phyloP scores from a whole-genome alignment of 2,113 vertebrate species.

The Aphelocoma coerulescens region DNA sequence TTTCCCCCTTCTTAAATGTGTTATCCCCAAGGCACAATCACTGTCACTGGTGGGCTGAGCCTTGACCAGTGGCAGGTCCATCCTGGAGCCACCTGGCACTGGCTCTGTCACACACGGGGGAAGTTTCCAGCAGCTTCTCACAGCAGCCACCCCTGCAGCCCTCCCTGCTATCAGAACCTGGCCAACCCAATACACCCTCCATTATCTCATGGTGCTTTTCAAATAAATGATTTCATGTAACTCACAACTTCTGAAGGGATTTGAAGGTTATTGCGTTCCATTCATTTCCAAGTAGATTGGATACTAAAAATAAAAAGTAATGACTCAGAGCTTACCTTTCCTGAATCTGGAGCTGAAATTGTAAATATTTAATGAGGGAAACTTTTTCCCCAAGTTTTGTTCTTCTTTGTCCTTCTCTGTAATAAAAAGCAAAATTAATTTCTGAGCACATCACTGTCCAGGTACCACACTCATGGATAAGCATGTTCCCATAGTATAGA shows the following conservation, averaged over 20 bases:
- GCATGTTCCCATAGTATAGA: not conserved
- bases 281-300: slow-evolving; percentile 22
- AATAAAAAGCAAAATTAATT: not conserved
- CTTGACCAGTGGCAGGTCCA: not conserved
- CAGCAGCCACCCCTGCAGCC: not conserved
- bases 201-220: slow-evolving; percentile 34
- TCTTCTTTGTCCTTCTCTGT: not conserved
- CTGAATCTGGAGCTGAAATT: slow-evolving; percentile 24
- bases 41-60: not conserved
- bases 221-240: slow-evolving; percentile 7
- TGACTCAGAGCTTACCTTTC: slow-evolving; percentile 42
- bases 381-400: not conserved
- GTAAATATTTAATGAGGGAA: slow-evolving; percentile 59
- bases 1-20: not conserved
- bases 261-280: slow-evolving; percentile 24
- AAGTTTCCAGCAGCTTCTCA: not conserved
- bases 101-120: no score
- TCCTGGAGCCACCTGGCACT: not conserved
- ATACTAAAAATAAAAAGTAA: slow-evolving; percentile 53
- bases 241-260: slow-evolving; percentile 7
- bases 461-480: not conserved
- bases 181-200: not conserved
- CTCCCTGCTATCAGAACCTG: not conserved
- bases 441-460: not conserved
- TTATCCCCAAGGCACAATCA: not conserved